These are phyloP conservation scores for Porites rus DNA, from an alignment of 92 coral and sea anemone genomes.

Conservation along the genomic window DNA sequence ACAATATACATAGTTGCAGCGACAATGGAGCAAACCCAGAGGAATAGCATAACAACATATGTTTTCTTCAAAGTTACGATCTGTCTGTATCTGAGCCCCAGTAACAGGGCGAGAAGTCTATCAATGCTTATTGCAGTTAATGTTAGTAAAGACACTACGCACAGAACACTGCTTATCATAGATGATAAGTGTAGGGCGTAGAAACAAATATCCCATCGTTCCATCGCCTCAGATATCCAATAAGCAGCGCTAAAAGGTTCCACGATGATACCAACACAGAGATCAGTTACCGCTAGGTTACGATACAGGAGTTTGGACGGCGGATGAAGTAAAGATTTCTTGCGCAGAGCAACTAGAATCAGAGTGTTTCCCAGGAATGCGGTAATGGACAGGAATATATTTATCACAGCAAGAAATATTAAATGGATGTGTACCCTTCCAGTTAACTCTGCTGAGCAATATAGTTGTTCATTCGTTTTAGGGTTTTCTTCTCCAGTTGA, in stretches of 20 bases:
- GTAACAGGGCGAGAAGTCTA: constrained; percentile 4
- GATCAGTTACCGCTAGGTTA: background rate
- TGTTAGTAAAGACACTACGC: background rate
- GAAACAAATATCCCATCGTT: background rate
- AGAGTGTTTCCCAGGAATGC: constrained; percentile 25
- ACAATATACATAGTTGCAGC: background rate
- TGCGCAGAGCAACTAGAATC: constrained; percentile 17
- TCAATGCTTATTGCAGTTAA: constrained; percentile 14
- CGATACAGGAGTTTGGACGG: constrained; percentile 27
- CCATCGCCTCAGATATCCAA: background rate
- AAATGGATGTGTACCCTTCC: background rate
- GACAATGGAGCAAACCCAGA: background rate
- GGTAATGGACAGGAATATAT: constrained; percentile 16
- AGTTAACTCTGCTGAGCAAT: background rate
- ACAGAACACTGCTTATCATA: background rate
- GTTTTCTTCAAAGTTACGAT: constrained; percentile 18
- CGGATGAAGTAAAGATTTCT: constrained; percentile 3
- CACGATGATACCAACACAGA: background rate
- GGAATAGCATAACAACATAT: too few species aligned
- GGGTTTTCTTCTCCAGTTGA: background rate
- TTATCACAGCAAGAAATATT: background rate
- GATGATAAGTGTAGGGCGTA: background rate
- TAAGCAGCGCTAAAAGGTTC: background rate
- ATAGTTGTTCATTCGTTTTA: background rate
- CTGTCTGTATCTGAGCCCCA: constrained; percentile 7